Evolutionary conservation across 2,113 vertebrate species (phyloP).

Genomic region (Pituophis catenifer): DNA sequence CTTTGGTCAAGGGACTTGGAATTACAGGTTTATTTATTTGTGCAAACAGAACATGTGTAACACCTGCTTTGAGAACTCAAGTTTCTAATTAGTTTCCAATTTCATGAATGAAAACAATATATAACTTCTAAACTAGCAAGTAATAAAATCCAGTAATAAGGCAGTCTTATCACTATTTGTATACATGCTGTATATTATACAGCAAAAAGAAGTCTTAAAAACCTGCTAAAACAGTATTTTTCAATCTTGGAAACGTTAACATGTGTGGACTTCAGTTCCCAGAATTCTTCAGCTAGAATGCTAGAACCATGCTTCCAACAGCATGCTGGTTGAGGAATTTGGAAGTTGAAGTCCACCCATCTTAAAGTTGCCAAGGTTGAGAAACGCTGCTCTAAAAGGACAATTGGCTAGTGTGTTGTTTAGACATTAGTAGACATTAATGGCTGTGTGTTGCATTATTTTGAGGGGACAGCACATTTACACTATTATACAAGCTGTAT

Average conservation of each 20-base stretch:
- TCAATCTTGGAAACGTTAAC: not conserved
- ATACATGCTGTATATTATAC: not conserved
- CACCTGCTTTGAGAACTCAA: not conserved
- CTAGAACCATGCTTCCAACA: not conserved
- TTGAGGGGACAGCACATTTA: too few relatives aligned
- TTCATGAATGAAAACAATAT: not conserved
- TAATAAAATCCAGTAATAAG: not conserved
- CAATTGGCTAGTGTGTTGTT: not conserved
- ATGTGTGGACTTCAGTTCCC: not conserved
- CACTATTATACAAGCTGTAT: too few relatives aligned
- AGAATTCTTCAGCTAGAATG: not conserved
- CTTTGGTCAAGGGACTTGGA: not conserved
- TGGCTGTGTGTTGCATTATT: too few relatives aligned
- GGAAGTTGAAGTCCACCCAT: not conserved
- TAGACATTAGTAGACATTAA: too few relatives aligned
- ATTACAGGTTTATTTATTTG: not conserved
- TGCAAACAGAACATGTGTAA: not conserved
- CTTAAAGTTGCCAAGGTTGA: not conserved
- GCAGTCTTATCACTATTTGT: not conserved
- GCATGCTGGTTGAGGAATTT: not conserved
- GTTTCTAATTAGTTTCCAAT: not conserved
- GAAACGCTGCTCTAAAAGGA: not conserved
- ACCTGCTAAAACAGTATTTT: not conserved
- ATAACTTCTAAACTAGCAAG: not conserved
- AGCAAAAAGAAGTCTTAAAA: not conserved